Evolutionary conservation across 1,140 invertebrate species (phyloP).

Genomic region (Oryctes rhinoceros): DNA sequence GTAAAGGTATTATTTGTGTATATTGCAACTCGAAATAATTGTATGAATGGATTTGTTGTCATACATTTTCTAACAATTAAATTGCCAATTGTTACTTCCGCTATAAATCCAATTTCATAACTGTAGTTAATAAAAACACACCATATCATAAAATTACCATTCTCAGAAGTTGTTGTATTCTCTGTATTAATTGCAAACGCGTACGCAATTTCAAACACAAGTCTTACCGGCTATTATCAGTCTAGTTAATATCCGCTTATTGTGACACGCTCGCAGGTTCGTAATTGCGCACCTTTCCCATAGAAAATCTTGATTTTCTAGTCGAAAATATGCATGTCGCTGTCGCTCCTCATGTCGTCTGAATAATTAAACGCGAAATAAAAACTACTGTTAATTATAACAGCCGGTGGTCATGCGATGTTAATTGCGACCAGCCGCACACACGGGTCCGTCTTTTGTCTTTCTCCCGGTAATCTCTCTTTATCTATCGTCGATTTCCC

Average conservation of each 20-base stretch:
- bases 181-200: neutral
- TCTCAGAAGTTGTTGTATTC: neutral
- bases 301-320: conserved; percentile 36
- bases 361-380: conserved; percentile 35
- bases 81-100: too few species aligned
- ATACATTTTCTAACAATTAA: too few species aligned
- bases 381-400: conserved; percentile 37
- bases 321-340: conserved; percentile 31
- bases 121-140: neutral
- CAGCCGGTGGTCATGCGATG: conserved; percentile 30
- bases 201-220: conserved; percentile 4
- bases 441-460: neutral
- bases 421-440: conserved; percentile 24
- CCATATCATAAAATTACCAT: neutral
- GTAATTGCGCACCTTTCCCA: conserved; percentile 29
- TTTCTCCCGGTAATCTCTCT: neutral
- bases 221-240: conserved; percentile 2
- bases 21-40: too few species aligned
- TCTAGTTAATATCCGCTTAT: conserved; percentile 12
- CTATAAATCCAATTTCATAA: neutral
- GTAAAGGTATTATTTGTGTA: too few species aligned
- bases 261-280: conserved; percentile 30
- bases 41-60: too few species aligned
- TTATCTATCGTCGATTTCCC: conserved; percentile 1
- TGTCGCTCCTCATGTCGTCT: conserved; percentile 11